These are phyloP conservation scores for Manis crassicaudata DNA, from an alignment of 2,797 vertebrate genomes.

Conservation along the genomic window DNA sequence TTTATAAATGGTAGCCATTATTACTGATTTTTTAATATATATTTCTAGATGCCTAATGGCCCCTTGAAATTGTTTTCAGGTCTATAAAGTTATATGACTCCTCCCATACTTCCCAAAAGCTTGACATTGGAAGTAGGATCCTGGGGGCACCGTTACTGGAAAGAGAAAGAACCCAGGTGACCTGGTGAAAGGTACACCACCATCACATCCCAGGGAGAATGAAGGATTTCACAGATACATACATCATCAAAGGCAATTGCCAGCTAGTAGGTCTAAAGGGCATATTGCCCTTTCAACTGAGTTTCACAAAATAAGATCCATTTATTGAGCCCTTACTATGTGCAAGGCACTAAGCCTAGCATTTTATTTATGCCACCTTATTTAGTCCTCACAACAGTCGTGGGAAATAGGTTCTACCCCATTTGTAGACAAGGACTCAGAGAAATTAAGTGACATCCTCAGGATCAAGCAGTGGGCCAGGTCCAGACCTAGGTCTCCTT, in stretches of 20 bases:
- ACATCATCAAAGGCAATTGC: neutral
- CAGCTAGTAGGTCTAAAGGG: neutral
- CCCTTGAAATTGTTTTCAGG: neutral
- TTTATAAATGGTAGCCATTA: neutral
- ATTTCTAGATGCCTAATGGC: constrained; percentile 9
- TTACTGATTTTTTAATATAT: neutral
- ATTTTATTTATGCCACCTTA: neutral
- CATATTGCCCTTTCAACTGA: neutral
- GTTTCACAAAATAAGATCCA: neutral
- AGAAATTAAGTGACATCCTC: neutral
- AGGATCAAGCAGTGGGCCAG: neutral
- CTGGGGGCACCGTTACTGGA: neutral
- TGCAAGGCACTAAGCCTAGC: neutral
- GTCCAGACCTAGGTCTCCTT: neutral
- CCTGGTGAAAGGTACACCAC: neutral
- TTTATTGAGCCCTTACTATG: neutral
- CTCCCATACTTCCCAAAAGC: neutral
- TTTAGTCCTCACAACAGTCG: neutral
- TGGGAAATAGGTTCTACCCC: neutral
- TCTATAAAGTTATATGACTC: neutral
- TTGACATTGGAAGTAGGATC: neutral
- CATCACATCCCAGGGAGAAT: neutral
- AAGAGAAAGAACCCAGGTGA: neutral
- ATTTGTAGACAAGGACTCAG: neutral
- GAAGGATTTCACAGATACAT: neutral